Conservation (phyloP, 2,797 vertebrate genomes). For the Morelia viridis region DNA sequence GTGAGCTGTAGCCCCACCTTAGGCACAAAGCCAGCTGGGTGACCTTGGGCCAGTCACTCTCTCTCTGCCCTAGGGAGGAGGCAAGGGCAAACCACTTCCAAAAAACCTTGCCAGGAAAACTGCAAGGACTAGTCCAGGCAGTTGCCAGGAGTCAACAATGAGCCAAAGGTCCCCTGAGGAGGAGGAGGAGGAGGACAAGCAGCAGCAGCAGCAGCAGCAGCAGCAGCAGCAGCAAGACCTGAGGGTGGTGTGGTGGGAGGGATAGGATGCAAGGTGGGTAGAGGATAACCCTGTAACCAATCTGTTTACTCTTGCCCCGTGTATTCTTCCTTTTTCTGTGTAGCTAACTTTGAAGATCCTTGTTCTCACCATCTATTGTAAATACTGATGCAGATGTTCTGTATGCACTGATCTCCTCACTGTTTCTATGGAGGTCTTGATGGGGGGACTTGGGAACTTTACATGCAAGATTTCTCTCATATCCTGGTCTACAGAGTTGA, state of each 20-base stretch:
- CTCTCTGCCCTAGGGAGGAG: neutral
- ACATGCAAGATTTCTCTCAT: neutral
- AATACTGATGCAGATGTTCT: neutral
- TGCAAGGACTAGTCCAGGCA: neutral
- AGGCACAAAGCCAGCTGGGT: neutral
- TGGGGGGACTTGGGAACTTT: neutral
- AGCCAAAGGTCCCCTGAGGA: neutral
- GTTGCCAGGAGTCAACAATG: neutral
- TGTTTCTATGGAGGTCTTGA: neutral
- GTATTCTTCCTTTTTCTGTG: neutral
- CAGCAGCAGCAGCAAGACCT: no score
- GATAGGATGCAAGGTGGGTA: neutral
- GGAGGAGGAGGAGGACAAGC: neutral
- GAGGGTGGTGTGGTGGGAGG: neutral
- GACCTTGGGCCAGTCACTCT: neutral
- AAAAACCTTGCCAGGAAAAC: neutral
- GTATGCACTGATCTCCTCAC: no score
- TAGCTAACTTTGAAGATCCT: neutral
- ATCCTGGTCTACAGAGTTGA: neutral
- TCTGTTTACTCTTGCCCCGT: neutral
- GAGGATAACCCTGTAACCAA: neutral
- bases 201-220: no score
- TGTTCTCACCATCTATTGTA: neutral
- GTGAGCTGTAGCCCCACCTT: neutral
- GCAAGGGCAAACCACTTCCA: neutral